Percentiles rank a stretch among this genome's conserved stretches.
These are phyloP conservation scores for Aphelocoma coerulescens DNA, from an alignment of 2,113 vertebrate genomes.

Conservation along the genomic window DNA sequence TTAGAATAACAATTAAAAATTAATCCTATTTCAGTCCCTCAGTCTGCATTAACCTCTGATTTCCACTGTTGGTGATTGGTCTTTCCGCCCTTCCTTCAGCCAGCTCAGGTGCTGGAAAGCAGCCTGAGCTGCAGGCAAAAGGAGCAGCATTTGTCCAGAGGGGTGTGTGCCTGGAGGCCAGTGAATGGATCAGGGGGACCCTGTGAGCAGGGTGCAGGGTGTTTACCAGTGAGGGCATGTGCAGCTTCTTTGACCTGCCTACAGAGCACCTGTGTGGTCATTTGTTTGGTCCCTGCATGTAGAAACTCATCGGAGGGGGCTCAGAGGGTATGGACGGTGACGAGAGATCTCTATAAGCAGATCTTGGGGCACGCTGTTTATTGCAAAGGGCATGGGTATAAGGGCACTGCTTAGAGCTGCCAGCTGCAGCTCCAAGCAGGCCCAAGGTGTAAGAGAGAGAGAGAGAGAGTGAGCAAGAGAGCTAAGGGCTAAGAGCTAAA, in stretches of 20 bases:
- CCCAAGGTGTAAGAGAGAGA: too few species aligned
- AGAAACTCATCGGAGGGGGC: too few species aligned
- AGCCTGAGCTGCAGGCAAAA: background rate
- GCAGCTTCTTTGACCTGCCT: background rate
- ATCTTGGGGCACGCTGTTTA: too few species aligned
- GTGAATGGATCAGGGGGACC: rapidly evolving
- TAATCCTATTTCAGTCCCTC: background rate
- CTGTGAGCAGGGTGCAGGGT: background rate
- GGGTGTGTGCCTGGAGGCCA: background rate
- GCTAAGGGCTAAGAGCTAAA: too few species aligned
- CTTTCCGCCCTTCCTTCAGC: background rate
- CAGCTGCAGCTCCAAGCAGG: too few species aligned
- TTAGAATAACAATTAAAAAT: background rate
- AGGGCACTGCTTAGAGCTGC: too few species aligned
- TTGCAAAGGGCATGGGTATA: too few species aligned
- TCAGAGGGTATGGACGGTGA: too few species aligned
- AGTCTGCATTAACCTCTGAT: background rate
- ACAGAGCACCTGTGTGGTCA: background rate
- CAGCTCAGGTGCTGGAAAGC: background rate
- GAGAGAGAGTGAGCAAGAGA: too few species aligned
- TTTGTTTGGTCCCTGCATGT: background rate
- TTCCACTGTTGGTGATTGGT: background rate
- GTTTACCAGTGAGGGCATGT: rapidly evolving
- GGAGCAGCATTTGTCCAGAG: background rate
- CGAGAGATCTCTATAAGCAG: too few species aligned